Evolutionary conservation across 2,113 vertebrate genomes (phyloP), one percentile per base, ranked within the genome.

Genomic region (Anhinga rufa): DNA sequence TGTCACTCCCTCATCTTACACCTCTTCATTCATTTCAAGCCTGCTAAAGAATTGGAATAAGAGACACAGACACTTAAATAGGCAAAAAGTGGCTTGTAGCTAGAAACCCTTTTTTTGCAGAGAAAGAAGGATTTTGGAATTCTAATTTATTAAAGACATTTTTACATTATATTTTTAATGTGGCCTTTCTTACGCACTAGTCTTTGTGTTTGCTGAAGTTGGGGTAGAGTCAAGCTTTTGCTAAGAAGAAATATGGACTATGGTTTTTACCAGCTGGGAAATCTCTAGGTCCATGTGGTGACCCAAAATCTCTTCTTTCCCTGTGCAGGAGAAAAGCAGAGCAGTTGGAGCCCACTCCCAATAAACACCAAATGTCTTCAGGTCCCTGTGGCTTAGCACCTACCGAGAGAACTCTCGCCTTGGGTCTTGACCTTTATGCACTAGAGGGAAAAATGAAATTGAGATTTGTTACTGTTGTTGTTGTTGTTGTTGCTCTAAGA

Each of bases 81-180:
- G 62, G 88, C 58, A 85, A 83, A 88, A 93, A 95, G 66, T 49
- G 55, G n/a, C 91, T 90, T 90, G 75, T 62, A 87, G 92, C 91
- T 96, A 83, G 48, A 49, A 89, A 65, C 4, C 4, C 5, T 81
- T 88, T 82, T 90, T 38, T 88, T 88, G 75, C 82, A 90, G 90
- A 95, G 65, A 84, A 94, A 68, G 70, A 91, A 93, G 46, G 75
- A 86, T 20, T 95, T 97, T 88, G 76, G 85, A 96, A 88, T 92
- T 87, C 80, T 70, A 25, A 9, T 81, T 72, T 95, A 96, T 95
- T 96, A 96, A 96, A 96, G 92, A 90, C 82, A 84, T 95, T 98
- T 98, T 96, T 90, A 90, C 76, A 22, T 82, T 92, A 82, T 69
- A 54, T 69, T 91, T 93, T 90, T 91, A 89, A 86, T 55, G 57